A percentile compares a stretch with the other conserved stretches of the same genome.
Conservation (phyloP, 2,113 vertebrate species). For the Proterorhinus semilunaris region DNA sequence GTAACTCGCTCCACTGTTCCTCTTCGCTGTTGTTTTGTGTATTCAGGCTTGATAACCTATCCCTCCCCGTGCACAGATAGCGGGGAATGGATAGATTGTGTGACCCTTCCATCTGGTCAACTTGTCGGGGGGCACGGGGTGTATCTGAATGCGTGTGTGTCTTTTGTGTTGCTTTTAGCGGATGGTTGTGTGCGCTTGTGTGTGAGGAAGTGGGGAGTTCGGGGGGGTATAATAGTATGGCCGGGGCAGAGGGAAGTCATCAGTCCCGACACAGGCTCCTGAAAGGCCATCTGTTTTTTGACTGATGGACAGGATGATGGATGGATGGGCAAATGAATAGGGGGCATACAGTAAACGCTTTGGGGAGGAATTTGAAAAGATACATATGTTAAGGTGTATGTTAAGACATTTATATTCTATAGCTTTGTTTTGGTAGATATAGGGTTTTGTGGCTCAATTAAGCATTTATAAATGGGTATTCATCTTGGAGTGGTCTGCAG, state of each 20-base stretch:
- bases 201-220: not conserved
- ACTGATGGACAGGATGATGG: slow-evolving; percentile 73
- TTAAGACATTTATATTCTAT: not conserved
- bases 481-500: not conserved
- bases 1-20: slow-evolving; percentile 5
- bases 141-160: slow-evolving; percentile 35
- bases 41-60: slow-evolving; percentile 72
- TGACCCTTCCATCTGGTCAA: slow-evolving; percentile 39
- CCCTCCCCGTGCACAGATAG: slow-evolving; percentile 62
- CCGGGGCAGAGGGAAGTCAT: slow-evolving; percentile 62
- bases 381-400: not conserved
- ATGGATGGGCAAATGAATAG: slow-evolving; percentile 48
- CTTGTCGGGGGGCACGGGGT: slow-evolving; percentile 26
- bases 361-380: slow-evolving; percentile 8
- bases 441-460: not conserved
- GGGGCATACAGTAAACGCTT: slow-evolving; percentile 49
- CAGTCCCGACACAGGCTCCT: slow-evolving; percentile 66
- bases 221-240: slow-evolving; percentile 60
- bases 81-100: slow-evolving; percentile 24
- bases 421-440: not conserved
- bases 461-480: not conserved
- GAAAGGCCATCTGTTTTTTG: slow-evolving; percentile 78
- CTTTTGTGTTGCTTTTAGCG: slow-evolving; percentile 19
- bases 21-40: slow-evolving; percentile 38
- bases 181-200: not conserved